These are phyloP conservation scores for Serilophus lunatus DNA, from an alignment of 2,113 vertebrate genomes.

Conservation along the genomic window DNA sequence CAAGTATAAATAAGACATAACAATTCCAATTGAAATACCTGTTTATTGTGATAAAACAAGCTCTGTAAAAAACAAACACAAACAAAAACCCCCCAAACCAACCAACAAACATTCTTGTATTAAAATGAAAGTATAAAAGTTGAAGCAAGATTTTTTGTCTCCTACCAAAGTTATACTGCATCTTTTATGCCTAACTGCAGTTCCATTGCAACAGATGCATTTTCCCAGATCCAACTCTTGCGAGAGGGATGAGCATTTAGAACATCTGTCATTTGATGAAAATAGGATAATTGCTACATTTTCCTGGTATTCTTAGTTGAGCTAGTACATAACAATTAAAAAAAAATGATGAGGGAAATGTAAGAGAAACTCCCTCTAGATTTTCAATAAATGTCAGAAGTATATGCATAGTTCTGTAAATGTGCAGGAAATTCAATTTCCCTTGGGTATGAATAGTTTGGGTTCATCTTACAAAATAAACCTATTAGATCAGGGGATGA, in stretches of 20 bases:
- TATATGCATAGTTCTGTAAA: not conserved
- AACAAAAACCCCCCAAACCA: too few species aligned
- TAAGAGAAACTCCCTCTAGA: not conserved
- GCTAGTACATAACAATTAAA: not conserved
- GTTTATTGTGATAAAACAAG: not conserved
- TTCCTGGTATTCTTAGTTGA: not conserved
- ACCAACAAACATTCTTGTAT: not conserved
- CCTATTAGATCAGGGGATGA: not conserved
- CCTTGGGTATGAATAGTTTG: not conserved
- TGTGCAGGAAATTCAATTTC: not conserved
- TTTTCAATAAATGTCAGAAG: not conserved
- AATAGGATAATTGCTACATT: not conserved
- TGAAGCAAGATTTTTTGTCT: not conserved
- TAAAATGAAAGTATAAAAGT: not conserved
- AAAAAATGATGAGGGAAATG: not conserved
- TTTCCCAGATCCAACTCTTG: not conserved
- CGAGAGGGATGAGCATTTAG: not conserved
- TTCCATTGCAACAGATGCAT: constrained; percentile 17
- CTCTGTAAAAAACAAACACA: not conserved
- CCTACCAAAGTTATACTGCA: not conserved
- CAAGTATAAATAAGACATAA: not conserved
- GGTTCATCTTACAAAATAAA: not conserved
- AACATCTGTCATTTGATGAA: not conserved
- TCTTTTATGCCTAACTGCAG: not conserved
- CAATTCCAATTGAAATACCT: not conserved